Base-by-base conservation (phyloP, 1,140 invertebrate genomes). In the Drosophila albomicans region DNA sequence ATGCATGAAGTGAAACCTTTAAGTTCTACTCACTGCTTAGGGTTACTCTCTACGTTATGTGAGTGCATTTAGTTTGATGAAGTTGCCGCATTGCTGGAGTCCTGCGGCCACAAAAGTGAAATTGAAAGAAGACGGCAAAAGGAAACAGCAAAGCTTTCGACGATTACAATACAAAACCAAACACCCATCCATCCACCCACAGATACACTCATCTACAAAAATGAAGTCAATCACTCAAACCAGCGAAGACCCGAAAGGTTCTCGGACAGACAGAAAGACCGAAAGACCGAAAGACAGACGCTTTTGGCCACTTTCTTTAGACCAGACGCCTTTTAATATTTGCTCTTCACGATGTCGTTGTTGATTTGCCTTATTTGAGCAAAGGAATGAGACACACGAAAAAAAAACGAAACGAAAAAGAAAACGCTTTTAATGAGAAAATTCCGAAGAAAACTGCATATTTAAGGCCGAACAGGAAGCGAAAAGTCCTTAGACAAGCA, bases 391-490 rank as follows among this genome's bases (percentile, higher is more conserved):
- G 43, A 70, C 46, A 43, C 43, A 57, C 32, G 6, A 65, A 10
- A 43, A 32, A 43, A 57, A 68, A 7, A 58, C 1, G 66, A 57
- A 49, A 76, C 54, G 78, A 74, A 85, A 66, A 59, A 71, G 49
- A 66, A 43, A 62, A 57, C 41, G 66, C 56, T 89, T 88, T 85
- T 89, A 88, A 88, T 89, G 85, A 88, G 81, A 85, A 88, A 88
- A 89, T 88, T 88, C 85, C 75, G 85, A 81, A 88, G 78, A 81
- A 89, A 89, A 85, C 85, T 88, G 85, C 85, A 88, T 89, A 89
- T 85, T 88, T 89, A 89, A 85, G 78, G 71, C 49, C 56, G 73
- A 69, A 72, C 80, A 89, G 77, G 77, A 85, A 80, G 77, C 79
- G 20, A 38, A 78, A 13, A 43, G 41, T 77, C 68, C 84, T 82